Evolutionary conservation across 2,797 vertebrate genomes (phyloP), one percentile per base, ranked within the genome.

Genomic region (Naso thynnoides): DNA sequence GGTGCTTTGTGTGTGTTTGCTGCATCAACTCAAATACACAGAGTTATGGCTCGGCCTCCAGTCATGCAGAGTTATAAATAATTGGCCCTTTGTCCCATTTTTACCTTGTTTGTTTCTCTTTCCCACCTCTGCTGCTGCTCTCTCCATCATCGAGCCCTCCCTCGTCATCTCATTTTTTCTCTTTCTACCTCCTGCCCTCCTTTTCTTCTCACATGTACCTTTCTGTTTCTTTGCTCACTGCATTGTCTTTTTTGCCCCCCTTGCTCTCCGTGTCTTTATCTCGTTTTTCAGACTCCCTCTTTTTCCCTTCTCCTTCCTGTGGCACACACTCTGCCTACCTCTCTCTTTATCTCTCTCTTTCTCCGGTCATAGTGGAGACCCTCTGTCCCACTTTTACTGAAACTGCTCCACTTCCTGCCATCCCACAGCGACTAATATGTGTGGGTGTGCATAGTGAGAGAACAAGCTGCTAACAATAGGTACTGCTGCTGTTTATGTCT

Each of bases 61-160:
- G 75, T 62, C 48, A 49, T 45, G 24, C 70, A 54, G 55, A 69
- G 87, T 89, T 93, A 93, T 91, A 93, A 94, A 94, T 93, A 94
- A 92, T 85, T 92, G 86, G 63, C 86, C 86, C 89, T 91, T 85
- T 91, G 84, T 81, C 85, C 89, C 85, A 87, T 87, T 89, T 90
- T 82, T 85, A 74, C 60, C 77, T 84, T 45, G 21, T 87, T 89
- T 82, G 63, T 87, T 90, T 86, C 79, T 64, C 70, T 77, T 74
- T 72, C 54, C 39, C 61, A 68, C 59, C 52, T 70, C 62, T 79
- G 64, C 76, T 7, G 3, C 31, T 47, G 64, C 69, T 78, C 77
- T 68, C 82, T 84, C 64, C 56, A 77, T 83, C 73, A 66, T 81
- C 54, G 29, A 58, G 55, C 26, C 53, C 24, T 38, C 67, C 8